Percentiles rank a stretch among this genome's conserved stretches.
These are phyloP conservation scores for Cathartes aura DNA, from an alignment of 2,113 vertebrate species.

Conservation along the genomic window DNA sequence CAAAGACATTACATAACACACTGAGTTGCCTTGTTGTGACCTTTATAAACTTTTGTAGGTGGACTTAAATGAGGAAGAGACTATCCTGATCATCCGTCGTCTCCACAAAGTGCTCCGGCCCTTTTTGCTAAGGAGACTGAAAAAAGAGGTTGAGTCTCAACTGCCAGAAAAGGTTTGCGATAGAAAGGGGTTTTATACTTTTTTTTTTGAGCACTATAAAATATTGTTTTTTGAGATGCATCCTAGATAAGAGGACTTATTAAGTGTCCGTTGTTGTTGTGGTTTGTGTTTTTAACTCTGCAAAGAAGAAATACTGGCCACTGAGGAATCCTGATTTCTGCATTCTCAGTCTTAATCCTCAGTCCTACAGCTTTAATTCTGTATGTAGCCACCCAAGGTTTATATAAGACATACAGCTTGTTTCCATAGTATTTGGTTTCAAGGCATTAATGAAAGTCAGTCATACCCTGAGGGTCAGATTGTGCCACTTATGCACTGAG, in stretches of 20 bases:
- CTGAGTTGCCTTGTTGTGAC: not conserved
- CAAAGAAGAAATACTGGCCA: not conserved
- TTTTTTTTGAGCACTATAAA: not conserved
- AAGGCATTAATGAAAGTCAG: not conserved
- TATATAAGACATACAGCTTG: not conserved
- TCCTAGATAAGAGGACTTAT: not conserved
- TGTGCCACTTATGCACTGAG: not conserved
- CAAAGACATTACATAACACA: not conserved
- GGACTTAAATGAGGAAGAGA: constrained; percentile 94
- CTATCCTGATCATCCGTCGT: constrained; percentile 92
- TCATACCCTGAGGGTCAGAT: not conserved
- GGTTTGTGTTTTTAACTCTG: not conserved
- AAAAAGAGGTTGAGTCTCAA: constrained; percentile 96
- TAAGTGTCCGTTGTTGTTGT: not conserved
- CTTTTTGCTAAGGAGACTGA: constrained; percentile 90
- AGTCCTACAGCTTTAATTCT: not conserved
- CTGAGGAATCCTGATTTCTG: not conserved
- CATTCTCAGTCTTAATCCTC: not conserved
- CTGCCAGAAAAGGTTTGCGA: constrained; percentile 89
- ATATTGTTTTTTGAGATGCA: not conserved
- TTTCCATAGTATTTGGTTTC: not conserved
- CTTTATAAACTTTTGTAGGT: constrained; percentile 74
- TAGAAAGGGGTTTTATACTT: not conserved
- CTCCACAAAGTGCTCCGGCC: constrained; percentile 92
- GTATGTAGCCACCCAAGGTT: not conserved